Base-by-base conservation (phyloP, 2,888 invertebrate species). In the Agrochola lychnidis region DNA sequence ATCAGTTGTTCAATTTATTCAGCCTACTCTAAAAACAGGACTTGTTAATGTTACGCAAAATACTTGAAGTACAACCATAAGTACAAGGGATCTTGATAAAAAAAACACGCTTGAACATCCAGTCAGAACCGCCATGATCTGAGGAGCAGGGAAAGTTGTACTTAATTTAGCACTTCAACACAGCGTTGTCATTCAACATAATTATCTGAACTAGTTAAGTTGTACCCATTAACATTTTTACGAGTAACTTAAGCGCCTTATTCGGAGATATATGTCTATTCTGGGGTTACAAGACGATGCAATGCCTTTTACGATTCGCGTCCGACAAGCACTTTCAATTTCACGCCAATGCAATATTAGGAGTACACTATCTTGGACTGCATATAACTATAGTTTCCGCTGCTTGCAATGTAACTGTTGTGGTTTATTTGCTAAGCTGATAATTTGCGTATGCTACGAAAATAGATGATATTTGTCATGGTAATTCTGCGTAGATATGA, bases 151-250 rank as follows among this genome's bases (percentile, higher is more conserved):
- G 82, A 82, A 84, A 84, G 83, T 82, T 56, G 53, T 51, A 53
- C 25, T 57, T 57, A 70, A 25, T 40, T 10, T 19, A 63, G 67
- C 45, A 62, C 68, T 75, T 45, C 53, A 62, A 51, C 48, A 77
- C 36, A 62, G 68, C 53, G 7, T 59, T 40, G 68, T 59, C 40
- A 80, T 73, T 80, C 77, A 76, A 77, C 67, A 63, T 73, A 69
- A 73, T 79, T 79, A 63, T 73, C 62, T 72, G 42, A 40, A 62
- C 84, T 69, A 76, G 75, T 79, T 79, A 73, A 83, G 75, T 78
- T 80, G 67, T 79, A 73, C 61, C 61, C 36, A 79, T 82, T 79
- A 70, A 79, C 85, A 71, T 82, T 78, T 83, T 83, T 84, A 78
- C 70, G 84, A 78, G 82, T 73, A 70, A 53, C 42, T 12, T n/a